Evolutionary conservation across 1,140 invertebrate species (phyloP).

Genomic region (Drosophila pseudoobscura): DNA sequence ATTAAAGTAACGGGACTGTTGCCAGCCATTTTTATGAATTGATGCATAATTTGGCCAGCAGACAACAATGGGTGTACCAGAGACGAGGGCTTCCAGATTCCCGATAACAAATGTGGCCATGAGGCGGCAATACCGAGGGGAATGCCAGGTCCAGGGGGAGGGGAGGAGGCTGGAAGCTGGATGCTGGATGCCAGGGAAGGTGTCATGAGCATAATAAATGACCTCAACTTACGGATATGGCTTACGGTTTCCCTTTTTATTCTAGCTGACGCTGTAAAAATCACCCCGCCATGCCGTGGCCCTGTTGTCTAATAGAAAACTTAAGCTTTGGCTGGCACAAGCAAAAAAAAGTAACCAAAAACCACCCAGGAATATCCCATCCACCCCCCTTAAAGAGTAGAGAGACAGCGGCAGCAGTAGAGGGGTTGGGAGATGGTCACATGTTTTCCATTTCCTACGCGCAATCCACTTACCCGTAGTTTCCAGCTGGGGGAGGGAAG

Average conservation of each 20-base stretch:
- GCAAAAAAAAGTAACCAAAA: constrained; percentile 41
- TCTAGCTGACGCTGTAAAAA: constrained; percentile 61
- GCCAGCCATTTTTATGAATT: constrained; percentile 71
- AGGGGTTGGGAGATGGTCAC: constrained; percentile 27
- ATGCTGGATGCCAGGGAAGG: constrained; percentile 48
- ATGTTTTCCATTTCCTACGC: constrained; percentile 58
- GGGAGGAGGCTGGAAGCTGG: constrained; percentile 2
- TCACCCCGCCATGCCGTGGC: constrained; percentile 50
- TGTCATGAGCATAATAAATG: constrained; percentile 77
- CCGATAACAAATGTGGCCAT: constrained; percentile 67
- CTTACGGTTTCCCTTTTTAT: constrained; percentile 42
- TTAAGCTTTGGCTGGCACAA: constrained; percentile 38
- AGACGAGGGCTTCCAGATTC: constrained; percentile 14
- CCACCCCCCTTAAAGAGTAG: constrained; percentile 9
- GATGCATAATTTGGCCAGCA: constrained; percentile 65
- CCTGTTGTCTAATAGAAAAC: constrained; percentile 75
- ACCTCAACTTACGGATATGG: constrained; percentile 72
- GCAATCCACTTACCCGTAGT: constrained; percentile 60
- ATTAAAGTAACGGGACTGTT: constrained; percentile 45
- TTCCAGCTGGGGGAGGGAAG: constrained; percentile 6
- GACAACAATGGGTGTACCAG: constrained; percentile 52
- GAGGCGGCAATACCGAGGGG: constrained; percentile 4
- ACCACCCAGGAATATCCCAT: constrained; percentile 27
- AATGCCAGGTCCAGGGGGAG: background rate
- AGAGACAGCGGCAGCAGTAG: too few species aligned